Conservation (phyloP, 2,113 vertebrate species). For the Labeo rohita region DNA sequence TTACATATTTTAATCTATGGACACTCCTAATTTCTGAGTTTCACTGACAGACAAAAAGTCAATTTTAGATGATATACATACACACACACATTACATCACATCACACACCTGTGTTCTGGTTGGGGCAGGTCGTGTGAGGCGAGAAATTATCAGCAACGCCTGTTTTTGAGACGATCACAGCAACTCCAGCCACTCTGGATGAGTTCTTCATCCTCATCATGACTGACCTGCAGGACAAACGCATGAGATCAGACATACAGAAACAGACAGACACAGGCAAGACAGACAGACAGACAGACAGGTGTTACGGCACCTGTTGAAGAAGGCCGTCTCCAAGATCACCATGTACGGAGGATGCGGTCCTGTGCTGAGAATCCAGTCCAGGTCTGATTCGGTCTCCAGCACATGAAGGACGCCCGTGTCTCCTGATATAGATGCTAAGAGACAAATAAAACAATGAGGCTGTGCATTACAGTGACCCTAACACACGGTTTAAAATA, state of each 20-base stretch:
- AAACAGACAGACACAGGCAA: constrained; percentile 42
- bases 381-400: constrained; percentile 82
- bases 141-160: constrained; percentile 78
- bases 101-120: constrained; percentile 80
- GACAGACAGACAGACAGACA: constrained; percentile 45
- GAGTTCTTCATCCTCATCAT: constrained; percentile 86
- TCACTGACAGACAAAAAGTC: no score
- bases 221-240: constrained; percentile 68
- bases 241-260: background rate
- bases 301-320: constrained; percentile 78
- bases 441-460: background rate
- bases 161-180: constrained; percentile 77
- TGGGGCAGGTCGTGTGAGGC: constrained; percentile 86
- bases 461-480: background rate
- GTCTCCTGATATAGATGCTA: constrained; percentile 82
- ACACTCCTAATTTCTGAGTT: no score
- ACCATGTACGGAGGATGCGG: constrained; percentile 89
- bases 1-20: no score
- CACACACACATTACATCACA: no score
- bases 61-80: no score
- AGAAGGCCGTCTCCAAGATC: constrained; percentile 83
- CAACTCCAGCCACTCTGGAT: constrained; percentile 84
- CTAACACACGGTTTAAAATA: no score
- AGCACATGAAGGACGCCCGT: constrained; percentile 92
- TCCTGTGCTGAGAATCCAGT: constrained; percentile 83